Conservation (phyloP, 1,140 invertebrate genomes). For the Mya arenaria region DNA sequence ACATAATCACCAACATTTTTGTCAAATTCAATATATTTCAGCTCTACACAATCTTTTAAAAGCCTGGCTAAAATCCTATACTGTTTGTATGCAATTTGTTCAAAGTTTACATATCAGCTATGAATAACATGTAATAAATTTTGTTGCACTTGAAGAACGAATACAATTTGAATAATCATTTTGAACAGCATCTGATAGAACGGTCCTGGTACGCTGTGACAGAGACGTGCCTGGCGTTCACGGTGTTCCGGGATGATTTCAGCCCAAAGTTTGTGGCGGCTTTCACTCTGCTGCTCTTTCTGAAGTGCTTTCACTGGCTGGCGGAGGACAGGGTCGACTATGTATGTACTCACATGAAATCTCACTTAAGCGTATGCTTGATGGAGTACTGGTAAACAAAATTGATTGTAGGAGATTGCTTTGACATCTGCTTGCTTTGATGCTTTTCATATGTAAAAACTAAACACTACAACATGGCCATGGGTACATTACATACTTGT, state of each 20-base stretch:
- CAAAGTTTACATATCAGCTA: no score
- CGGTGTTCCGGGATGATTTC: constrained; percentile 99
- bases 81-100: neutral
- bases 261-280: constrained; percentile 99
- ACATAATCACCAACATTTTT: no score
- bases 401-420: no score
- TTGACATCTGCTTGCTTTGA: no score
- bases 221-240: constrained; percentile 99
- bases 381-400: no score
- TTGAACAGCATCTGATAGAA: constrained; percentile 96
- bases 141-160: no score
- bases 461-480: no score
- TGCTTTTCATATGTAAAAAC: no score
- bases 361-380: no score
- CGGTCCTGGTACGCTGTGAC: constrained; percentile 99
- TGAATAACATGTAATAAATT: no score
- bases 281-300: constrained; percentile 97
- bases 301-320: constrained; percentile 99
- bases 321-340: constrained; percentile 99
- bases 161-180: neutral
- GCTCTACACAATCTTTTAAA: neutral
- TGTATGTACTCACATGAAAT: constrained; percentile 91
- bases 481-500: no score
- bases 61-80: neutral
- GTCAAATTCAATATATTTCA: no score